Evolutionary conservation across 30 jellyfish, hydroid and myxozoan genomes (phyloP).

Genomic region (Catostylus mosaicus): DNA sequence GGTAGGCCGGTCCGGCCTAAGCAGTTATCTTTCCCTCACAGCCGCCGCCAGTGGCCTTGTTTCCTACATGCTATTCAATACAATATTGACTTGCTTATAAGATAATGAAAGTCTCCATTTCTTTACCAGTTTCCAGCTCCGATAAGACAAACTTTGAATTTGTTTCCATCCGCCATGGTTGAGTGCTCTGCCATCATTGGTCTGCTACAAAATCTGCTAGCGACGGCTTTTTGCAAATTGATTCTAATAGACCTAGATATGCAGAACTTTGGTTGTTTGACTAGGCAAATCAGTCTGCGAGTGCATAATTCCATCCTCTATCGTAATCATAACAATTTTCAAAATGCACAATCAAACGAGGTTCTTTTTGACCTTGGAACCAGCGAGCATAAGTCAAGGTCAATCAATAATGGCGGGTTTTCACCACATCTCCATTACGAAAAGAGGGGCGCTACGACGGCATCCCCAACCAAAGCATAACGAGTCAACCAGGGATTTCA

Average conservation of each 20-base stretch:
- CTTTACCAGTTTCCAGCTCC: constrained; percentile 94
- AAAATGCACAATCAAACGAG: constrained; percentile 4
- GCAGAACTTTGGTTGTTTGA: background rate
- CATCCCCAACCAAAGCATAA: too few relatives aligned
- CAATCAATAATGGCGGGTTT: background rate
- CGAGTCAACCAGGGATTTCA: too few relatives aligned
- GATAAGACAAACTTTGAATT: constrained; percentile 67
- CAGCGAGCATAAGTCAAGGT: constrained; percentile 20
- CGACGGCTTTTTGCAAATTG: background rate
- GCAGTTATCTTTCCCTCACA: too few relatives aligned
- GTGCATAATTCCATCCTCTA: background rate
- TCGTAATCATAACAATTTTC: background rate
- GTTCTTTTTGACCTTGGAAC: constrained; percentile 8
- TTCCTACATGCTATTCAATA: too few relatives aligned
- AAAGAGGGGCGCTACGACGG: too few relatives aligned
- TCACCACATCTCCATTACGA: too few relatives aligned
- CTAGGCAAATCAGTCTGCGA: background rate
- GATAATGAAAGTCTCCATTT: too few relatives aligned
- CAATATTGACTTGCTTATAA: too few relatives aligned
- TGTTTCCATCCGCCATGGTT: constrained; percentile 22
- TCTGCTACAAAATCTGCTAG: background rate
- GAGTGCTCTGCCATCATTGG: background rate
- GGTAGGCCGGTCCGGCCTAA: too few relatives aligned
- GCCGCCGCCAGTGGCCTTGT: too few relatives aligned
- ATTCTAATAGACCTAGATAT: background rate